Evolutionary conservation across 1,140 invertebrate species (phyloP), one percentile per base, ranked within the genome.

Genomic region (Pseudomyrmex pallidus): DNA sequence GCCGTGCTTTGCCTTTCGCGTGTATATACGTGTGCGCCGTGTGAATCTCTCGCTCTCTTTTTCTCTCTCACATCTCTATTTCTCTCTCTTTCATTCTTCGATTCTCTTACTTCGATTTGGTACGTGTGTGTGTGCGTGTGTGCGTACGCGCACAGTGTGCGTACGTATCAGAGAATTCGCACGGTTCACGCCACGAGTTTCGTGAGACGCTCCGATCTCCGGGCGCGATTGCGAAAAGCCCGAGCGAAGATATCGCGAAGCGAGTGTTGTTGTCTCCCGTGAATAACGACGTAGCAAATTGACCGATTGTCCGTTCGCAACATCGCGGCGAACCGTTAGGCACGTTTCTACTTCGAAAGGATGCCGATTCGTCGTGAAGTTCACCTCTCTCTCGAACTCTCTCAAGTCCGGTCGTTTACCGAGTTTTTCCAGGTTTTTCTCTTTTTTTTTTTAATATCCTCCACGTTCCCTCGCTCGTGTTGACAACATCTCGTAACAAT

Each of bases 91-190:
- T 9, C 52, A 20, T 20, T 10, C 12, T 15, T 15, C 2, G 5
- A n/a, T n/a, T 52, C 5, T 35, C 35, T 35, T 35, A 56, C 48
- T 54, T 76, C 44, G 62, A 63, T 17, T 88, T 63, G 63, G 57
- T 74, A 54, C 70, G 44, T 13, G 35, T 35, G n/a, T 61, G 57
- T 17, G 20, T n/a, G n/a, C n/a, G n/a, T n/a, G 20, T 62, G n/a
- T n/a, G 68, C 57, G 70, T 62, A 62, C 57, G 70, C 57, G 70
- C 85, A 56, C 68, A 68, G 20, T 62, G 20, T 62, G 68, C 57
- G 70, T 87, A 56, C n/a, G n/a, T 63, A 74, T 74, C 67, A 48
- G 77, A 35, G 77, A 88, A 85, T 86, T 77, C 61, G 70, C 74
- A 15, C 59, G 78, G 82, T 56, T 82, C 68, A 80, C 76, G 54